phyloP scores from a whole-genome alignment of 23 tunicate genomes.

The Diplosoma virens region DNA sequence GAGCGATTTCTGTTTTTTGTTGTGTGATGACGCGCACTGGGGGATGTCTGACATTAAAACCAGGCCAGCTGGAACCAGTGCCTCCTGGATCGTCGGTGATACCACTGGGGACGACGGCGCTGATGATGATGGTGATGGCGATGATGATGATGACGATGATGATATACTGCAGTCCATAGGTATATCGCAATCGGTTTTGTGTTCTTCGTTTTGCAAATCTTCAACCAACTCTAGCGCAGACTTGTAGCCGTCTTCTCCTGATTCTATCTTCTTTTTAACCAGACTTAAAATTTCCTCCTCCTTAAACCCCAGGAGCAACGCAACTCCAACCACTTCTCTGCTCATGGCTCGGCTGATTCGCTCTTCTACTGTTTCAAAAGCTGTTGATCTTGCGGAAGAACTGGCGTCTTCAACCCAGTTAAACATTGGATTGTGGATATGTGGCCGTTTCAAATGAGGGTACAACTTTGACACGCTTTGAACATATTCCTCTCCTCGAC shows the following conservation, averaged over 20 bases:
- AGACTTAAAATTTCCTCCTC: neutral
- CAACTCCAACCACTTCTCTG: neutral
- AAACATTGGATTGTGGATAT: neutral
- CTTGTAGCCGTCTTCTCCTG: neutral
- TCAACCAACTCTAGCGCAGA: conserved; percentile 9
- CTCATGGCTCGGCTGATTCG: neutral
- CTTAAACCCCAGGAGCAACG: neutral
- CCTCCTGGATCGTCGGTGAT: neutral
- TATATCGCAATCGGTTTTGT: neutral
- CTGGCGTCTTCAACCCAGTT: neutral
- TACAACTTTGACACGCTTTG: neutral
- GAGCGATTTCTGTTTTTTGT: too few relatives aligned
- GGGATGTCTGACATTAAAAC: conserved; percentile 3
- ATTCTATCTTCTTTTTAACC: neutral
- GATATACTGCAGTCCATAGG: neutral
- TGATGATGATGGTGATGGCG: conserved; percentile 1
- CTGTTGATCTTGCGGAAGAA: neutral
- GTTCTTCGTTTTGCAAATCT: conserved; percentile 21
- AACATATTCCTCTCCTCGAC: conserved; percentile 25
- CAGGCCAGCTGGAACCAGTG: neutral
- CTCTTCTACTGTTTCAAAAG: neutral
- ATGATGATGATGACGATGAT: conserved; percentile 1
- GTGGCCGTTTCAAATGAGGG: conserved; percentile 30
- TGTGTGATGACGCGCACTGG: too few relatives aligned
- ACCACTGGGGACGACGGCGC: neutral